Conservation (phyloP, 2,797 vertebrate genomes). For the Oceanodroma leucorhoa region DNA sequence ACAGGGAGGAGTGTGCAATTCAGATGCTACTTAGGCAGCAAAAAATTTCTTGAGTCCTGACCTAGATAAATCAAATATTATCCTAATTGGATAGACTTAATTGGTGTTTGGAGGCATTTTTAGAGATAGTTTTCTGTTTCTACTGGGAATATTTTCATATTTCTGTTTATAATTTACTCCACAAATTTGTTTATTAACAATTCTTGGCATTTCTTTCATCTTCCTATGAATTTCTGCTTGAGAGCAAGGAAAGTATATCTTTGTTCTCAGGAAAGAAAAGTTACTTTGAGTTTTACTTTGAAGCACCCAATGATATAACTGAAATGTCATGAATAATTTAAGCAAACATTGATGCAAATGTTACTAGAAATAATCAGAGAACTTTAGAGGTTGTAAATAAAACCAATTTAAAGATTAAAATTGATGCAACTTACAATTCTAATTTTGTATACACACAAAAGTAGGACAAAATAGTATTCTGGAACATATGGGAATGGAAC, state of each 20-base stretch:
- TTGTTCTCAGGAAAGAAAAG: constrained; percentile 66
- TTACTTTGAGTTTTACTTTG: constrained; percentile 63
- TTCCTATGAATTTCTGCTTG: constrained; percentile 46
- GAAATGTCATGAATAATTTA: constrained; percentile 73
- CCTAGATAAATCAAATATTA: constrained; percentile 56
- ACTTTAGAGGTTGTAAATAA: constrained; percentile 65
- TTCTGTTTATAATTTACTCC: constrained; percentile 58
- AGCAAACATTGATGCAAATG: constrained; percentile 43
- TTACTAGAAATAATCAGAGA: constrained; percentile 65
- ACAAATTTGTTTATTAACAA: constrained; percentile 61
- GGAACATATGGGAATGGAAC: constrained; percentile 46
- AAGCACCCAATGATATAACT: constrained; percentile 63
- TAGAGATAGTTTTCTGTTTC: constrained; percentile 31
- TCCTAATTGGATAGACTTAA: constrained; percentile 39
- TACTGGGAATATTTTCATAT: constrained; percentile 55
- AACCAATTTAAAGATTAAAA: constrained; percentile 61
- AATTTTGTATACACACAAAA: constrained; percentile 48
- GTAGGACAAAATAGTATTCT: constrained; percentile 52
- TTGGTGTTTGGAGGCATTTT: constrained; percentile 47
- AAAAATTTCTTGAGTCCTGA: background rate
- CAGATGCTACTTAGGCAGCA: background rate
- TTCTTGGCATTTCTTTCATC: constrained; percentile 64
- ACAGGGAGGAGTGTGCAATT: background rate
- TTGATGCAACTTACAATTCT: constrained; percentile 56
- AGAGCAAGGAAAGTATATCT: constrained; percentile 20